Base-by-base conservation (phyloP, 2,888 invertebrate genomes). In the Anthophora plumipes region DNA sequence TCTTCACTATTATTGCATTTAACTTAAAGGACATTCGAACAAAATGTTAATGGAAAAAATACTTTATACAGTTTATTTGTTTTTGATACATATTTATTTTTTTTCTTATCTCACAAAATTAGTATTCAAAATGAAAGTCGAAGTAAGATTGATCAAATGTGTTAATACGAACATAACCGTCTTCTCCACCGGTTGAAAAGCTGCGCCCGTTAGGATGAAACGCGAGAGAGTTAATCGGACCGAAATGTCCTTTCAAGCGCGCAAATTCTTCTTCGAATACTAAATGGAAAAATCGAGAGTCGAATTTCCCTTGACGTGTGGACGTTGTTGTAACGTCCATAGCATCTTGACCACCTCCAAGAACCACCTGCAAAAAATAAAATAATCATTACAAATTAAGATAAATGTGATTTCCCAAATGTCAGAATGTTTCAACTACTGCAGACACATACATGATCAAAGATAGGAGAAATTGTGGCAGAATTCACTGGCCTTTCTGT, bases 291-390 rank as follows among this genome's bases (percentile, higher is more conserved):
- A 97, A 96, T 69, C 94, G 97, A 12, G 96, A 98, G 93, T 99
- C 99, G 93, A 99, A 99, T 94, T 99, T 99, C 69, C 99, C 99
- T 81, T 98, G 96, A 88, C 98, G 95, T 0, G 98, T 96, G 0
- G 98, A 98, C 0, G 99, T 99, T 1, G 98, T 98, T 59, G 99
- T 99, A 77, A 99, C 99, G 91, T 98, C 98, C 98, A 99, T 99
- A 75, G 99, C 99, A 94, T 99, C 99, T 94, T 99, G 99, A 90
- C 99, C 99, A 93, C 99, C 99, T 79, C 99, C 99, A 59, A 99
- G 95, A 1, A 99, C 97, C 8, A 99, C 95, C 96, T 96, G 85
- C 1, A 89, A 89, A 48, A 80, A 79, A n/a, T n/a, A 67, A 72
- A 67, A 72, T 20, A 54, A 0, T 31, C 55, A 52, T 50, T 22